These are phyloP conservation scores for Peromyscus polionotus DNA, from an alignment of 2,113 vertebrate genomes.

Conservation along the genomic window DNA sequence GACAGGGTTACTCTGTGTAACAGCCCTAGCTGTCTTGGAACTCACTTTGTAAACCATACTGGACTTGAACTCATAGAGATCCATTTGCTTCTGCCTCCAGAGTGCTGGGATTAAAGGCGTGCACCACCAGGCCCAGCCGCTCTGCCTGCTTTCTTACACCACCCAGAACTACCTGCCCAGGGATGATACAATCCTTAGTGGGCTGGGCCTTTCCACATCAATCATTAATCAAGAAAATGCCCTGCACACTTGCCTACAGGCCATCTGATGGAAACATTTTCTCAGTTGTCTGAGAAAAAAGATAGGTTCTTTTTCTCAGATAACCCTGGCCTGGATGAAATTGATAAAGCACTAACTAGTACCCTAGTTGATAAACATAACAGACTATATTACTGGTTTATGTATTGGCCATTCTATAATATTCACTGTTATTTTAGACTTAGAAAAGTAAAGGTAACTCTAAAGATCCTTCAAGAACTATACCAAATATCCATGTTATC, in stretches of 20 bases:
- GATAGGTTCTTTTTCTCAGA: background rate
- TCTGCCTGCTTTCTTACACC: background rate
- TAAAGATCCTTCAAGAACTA: background rate
- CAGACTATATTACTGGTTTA: background rate
- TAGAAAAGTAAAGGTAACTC: background rate
- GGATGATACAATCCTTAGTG: background rate
- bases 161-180: background rate
- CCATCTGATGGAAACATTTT: background rate
- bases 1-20: too few relatives aligned
- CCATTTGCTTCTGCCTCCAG: too few relatives aligned
- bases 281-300: background rate
- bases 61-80: too few relatives aligned
- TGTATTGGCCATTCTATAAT: too few relatives aligned
- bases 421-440: background rate
- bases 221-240: background rate
- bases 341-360: background rate
- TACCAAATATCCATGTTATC: background rate
- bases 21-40: too few relatives aligned
- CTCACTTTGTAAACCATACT: too few relatives aligned
- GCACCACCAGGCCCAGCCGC: too few relatives aligned
- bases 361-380: background rate
- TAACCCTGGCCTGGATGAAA: background rate
- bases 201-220: background rate
- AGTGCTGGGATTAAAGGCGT: too few relatives aligned
- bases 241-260: background rate